Percentiles rank a stretch among this genome's conserved stretches.
Evolutionary conservation across 2,113 vertebrate genomes (phyloP).

Genomic region (Nettapus auritus): DNA sequence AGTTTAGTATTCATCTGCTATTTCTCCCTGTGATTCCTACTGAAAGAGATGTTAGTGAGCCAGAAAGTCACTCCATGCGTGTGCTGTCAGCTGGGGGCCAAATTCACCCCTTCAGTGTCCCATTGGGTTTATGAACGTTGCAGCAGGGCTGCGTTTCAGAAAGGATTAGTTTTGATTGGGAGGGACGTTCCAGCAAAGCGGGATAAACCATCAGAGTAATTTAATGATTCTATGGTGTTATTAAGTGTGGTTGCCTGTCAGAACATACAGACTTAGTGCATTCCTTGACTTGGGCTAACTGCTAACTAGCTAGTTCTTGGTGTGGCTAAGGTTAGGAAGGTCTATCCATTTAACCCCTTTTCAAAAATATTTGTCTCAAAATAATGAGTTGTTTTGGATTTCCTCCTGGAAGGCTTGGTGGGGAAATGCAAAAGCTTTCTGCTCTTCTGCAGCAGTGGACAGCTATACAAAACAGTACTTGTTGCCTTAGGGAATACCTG

Average conservation of each 20-base stretch:
- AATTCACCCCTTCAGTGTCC: background rate
- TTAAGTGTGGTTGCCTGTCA: background rate
- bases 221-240: background rate
- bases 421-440: background rate
- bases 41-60: background rate
- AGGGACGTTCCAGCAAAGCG: background rate
- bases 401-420: background rate
- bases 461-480: background rate
- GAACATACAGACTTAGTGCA: background rate
- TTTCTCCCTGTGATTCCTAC: fast-evolving
- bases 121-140: fast-evolving
- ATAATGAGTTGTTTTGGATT: background rate
- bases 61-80: fast-evolving
- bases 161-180: background rate
- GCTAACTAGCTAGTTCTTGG: background rate
- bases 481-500: fast-evolving
- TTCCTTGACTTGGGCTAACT: background rate
- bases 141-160: background rate
- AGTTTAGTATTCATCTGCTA: background rate
- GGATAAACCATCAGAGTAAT: background rate
- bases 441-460: background rate
- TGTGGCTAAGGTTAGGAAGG: background rate
- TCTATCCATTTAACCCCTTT: background rate
- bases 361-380: background rate
- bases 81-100: background rate